Conservation (phyloP, 1,140 invertebrate genomes). For the Heliothis subflexa region DNA sequence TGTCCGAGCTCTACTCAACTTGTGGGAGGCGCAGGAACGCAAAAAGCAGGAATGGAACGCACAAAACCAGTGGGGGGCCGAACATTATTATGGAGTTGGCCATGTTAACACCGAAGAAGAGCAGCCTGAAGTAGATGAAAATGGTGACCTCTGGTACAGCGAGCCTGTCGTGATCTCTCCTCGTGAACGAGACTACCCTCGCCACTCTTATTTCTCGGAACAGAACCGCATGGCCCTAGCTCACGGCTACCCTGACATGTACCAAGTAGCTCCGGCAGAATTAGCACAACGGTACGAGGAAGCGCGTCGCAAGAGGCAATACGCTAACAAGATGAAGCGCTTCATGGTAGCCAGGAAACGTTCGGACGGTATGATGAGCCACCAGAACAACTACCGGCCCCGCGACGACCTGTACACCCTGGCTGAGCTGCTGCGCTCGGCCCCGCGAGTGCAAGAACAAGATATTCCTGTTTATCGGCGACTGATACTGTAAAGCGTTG, state of each 20-base stretch:
- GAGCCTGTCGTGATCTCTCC: constrained; percentile 77
- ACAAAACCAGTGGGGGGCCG: constrained; percentile 77
- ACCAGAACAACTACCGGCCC: constrained; percentile 76
- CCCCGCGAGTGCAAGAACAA: constrained; percentile 79
- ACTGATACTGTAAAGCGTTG: constrained; percentile 81
- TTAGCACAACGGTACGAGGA: constrained; percentile 79
- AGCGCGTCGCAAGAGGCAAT: constrained; percentile 83
- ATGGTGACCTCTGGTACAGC: constrained; percentile 82
- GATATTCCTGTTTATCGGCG: constrained; percentile 82
- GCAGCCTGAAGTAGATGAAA: constrained; percentile 78
- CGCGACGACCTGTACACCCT: constrained; percentile 84
- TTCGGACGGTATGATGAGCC: constrained; percentile 71
- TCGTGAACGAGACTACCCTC: constrained; percentile 76
- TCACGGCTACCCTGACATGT: constrained; percentile 74
- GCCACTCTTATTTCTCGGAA: constrained; percentile 80
- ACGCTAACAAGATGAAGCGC: constrained; percentile 82
- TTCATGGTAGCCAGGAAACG: constrained; percentile 86
- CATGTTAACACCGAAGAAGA: constrained; percentile 75
- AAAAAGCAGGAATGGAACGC: constrained; percentile 81
- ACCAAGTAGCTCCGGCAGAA: constrained; percentile 77
- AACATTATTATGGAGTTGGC: constrained; percentile 72
- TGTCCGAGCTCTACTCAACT: constrained; percentile 79
- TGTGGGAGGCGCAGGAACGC: constrained; percentile 85
- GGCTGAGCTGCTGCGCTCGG: constrained; percentile 81
- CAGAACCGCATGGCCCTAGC: constrained; percentile 77